These are phyloP conservation scores for Diarsia mendica DNA, from an alignment of 2,888 invertebrate species.

Conservation along the genomic window DNA sequence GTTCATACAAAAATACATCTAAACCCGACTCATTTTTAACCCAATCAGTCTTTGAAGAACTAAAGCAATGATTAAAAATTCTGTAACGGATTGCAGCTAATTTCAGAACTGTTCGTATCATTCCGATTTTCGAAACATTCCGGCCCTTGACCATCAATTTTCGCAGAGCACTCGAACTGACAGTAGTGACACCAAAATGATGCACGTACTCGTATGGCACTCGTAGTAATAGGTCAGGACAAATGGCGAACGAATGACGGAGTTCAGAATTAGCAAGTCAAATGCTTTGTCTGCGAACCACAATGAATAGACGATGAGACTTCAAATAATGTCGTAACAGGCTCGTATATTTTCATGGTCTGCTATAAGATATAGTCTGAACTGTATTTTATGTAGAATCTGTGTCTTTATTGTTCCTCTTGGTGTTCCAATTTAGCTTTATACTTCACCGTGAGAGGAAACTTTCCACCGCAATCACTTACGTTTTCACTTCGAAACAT, in stretches of 20 bases:
- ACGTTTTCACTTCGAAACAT: too few relatives aligned
- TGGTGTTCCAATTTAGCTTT: conserved; percentile 6
- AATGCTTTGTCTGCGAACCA: conserved; percentile 56
- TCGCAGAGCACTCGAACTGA: conserved; percentile 2
- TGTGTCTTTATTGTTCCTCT: conserved; percentile 17
- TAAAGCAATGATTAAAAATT: not conserved
- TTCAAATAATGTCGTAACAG: conserved; percentile 43
- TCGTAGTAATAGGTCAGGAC: conserved; percentile 27
- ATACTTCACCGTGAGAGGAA: not conserved
- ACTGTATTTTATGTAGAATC: conserved; percentile 15
- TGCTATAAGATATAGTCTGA: conserved; percentile 1
- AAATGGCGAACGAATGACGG: conserved; percentile 45
- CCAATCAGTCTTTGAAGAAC: not conserved
- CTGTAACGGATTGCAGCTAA: not conserved
- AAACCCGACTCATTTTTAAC: not conserved
- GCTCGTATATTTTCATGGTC: conserved; percentile 44
- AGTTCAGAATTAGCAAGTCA: conserved; percentile 67
- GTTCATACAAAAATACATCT: too few relatives aligned
- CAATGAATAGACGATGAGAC: conserved; percentile 65
- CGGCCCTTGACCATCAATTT: conserved; percentile 28
- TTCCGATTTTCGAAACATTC: not conserved
- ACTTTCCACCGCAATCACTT: not conserved
- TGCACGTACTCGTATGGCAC: conserved; percentile 26
- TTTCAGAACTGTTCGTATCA: not conserved
- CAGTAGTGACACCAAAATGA: conserved; percentile 38